These are phyloP conservation scores for Steinernema feltiae DNA, from an alignment of 1,140 invertebrate species.

Conservation along the genomic window DNA sequence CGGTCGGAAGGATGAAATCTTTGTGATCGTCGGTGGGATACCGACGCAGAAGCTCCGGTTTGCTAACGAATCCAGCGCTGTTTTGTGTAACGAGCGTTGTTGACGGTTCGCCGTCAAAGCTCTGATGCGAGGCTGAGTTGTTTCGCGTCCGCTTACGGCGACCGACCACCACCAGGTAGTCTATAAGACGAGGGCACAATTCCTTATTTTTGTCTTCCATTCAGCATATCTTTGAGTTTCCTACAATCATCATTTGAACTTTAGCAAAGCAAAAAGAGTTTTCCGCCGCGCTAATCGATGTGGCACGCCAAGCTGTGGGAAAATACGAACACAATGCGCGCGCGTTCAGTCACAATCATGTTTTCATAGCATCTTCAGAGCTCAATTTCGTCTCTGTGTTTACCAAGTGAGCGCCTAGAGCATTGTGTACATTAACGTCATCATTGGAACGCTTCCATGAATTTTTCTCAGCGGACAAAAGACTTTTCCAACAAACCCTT, in stretches of 20 bases:
- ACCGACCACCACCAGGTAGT: slow-evolving; percentile 94
- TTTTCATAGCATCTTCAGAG: too few species aligned
- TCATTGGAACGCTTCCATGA: too few species aligned
- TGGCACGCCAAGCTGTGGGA: too few species aligned
- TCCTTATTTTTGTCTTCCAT: slow-evolving; percentile 54
- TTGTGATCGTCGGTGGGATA: slow-evolving; percentile 90
- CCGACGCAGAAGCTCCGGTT: slow-evolving; percentile 66
- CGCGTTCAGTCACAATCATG: too few species aligned
- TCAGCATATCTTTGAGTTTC: slow-evolving; percentile 8
- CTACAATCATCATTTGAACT: too few species aligned
- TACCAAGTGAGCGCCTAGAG: too few species aligned
- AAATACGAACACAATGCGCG: too few species aligned
- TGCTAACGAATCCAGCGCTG: slow-evolving; percentile 23
- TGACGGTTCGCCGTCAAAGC: neutral
- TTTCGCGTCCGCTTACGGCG: slow-evolving; percentile 65
- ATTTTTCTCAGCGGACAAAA: too few species aligned
- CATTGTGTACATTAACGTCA: too few species aligned
- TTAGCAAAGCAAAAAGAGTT: neutral
- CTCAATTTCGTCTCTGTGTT: too few species aligned
- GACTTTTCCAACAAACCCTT: too few species aligned
- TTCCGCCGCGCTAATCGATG: neutral
- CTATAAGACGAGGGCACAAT: slow-evolving; percentile 66
- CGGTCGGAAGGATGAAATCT: slow-evolving; percentile 89
- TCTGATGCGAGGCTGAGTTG: neutral
- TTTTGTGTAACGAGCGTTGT: neutral